Evolutionary conservation across 2,888 invertebrate genomes (phyloP).

Genomic region (Dynastes grantii): DNA sequence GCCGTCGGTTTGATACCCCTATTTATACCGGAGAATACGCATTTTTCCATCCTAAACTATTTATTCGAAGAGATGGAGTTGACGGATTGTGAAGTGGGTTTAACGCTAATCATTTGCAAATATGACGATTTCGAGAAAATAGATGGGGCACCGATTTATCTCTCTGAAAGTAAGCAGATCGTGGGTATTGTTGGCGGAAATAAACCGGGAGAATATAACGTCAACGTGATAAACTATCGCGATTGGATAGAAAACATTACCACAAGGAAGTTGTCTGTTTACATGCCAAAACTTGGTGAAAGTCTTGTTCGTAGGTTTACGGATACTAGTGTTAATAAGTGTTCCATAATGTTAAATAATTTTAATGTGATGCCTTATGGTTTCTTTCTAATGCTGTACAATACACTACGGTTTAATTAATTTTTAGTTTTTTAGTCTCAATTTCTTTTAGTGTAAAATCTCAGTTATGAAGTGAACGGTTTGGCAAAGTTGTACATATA

Average conservation of each 20-base stretch:
- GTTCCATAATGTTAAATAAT: too few relatives aligned
- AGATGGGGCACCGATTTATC: conserved; percentile 6
- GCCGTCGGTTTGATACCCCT: neutral
- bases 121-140: neutral
- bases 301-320: too few relatives aligned
- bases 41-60: neutral
- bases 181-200: conserved; percentile 5
- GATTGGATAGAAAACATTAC: neutral
- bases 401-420: too few relatives aligned
- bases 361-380: too few relatives aligned
- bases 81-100: neutral
- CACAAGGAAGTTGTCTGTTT: neutral
- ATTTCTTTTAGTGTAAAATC: too few relatives aligned
- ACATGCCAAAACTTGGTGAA: neutral
- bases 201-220: neutral
- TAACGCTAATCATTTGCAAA: conserved; percentile 13
- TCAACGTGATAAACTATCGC: neutral
- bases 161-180: neutral
- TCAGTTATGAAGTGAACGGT: too few relatives aligned
- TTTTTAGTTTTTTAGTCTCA: too few relatives aligned
- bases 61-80: neutral
- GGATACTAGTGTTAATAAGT: too few relatives aligned
- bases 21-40: neutral
- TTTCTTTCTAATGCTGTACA: too few relatives aligned
- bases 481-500: too few relatives aligned